These are phyloP conservation scores for Cylloceria caligata DNA, from an alignment of 2,888 invertebrate genomes.

Conservation along the genomic window DNA sequence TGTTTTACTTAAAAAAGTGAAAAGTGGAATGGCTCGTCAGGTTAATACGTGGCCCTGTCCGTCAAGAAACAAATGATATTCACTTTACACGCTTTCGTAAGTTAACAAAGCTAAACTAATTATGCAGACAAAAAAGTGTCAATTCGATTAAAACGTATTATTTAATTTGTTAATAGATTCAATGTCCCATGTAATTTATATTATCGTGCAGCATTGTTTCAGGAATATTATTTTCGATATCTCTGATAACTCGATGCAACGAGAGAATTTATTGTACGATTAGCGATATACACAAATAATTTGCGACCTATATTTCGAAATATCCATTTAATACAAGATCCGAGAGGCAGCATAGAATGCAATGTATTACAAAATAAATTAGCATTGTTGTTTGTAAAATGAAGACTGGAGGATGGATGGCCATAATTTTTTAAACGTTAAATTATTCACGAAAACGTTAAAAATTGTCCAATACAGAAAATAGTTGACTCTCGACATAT, in stretches of 20 bases:
- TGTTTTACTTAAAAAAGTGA: not conserved
- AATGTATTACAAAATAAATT: too few relatives aligned
- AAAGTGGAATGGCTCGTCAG: not conserved
- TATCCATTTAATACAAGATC: not conserved
- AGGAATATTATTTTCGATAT: not conserved
- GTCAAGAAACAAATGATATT: not conserved
- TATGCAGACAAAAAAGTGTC: not conserved
- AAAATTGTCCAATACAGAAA: too few relatives aligned
- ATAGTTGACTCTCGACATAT: too few relatives aligned
- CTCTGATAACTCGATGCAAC: not conserved
- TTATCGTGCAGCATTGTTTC: not conserved
- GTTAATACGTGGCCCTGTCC: not conserved
- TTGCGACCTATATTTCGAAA: not conserved
- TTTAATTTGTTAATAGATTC: not conserved
- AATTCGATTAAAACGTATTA: not conserved
- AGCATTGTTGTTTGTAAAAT: too few relatives aligned
- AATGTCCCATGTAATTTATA: not conserved
- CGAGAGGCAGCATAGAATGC: too few relatives aligned
- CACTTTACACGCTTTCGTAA: not conserved
- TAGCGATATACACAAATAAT: not conserved
- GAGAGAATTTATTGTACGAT: not conserved
- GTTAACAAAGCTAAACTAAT: not conserved
- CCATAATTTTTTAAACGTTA: not conserved
- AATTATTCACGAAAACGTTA: not conserved
- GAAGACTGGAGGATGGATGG: not conserved